Base-by-base conservation (phyloP, 2,113 vertebrate species). In the Nerophis ophidion region DNA sequence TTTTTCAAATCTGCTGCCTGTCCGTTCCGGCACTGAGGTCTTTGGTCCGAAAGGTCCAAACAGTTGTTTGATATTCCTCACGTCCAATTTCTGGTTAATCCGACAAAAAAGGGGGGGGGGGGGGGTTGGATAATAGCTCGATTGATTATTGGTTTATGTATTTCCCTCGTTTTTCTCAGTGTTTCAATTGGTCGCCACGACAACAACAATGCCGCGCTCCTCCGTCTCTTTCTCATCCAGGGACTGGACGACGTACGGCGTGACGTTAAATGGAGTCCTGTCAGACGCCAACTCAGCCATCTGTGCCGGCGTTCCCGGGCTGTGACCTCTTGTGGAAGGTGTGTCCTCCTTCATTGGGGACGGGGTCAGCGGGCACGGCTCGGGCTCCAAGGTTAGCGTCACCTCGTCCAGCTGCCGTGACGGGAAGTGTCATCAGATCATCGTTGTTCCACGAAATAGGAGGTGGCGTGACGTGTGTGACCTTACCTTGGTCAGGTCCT, bases 191-290 rank as follows among this genome's bases (percentile, higher is more conserved):
- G 87, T 88, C 1, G 81, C 83, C 38, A 84, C 73, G 1, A 74
- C 45, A 14, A 84, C 74, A 1, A 76, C 46, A 14, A 83, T 77
- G 4, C 81, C 68, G 45, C 71, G 83, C 1, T 87, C 82, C 14
- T 86, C 81, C 5, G 38, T 61, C 72, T 93, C 92, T 75, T 94
- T 93, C 78, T 94, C 92, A 44, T 95, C 95, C 63, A 93, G 88
- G 0, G 92, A 92, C 53, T 92, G 95, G 72, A 96, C 89, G 3
- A 93, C 86, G 33, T 93, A 94, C 48, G 95, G 93, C 16, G 92
- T 94, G 65, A 94, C 91, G 0, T 97, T 93, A 10, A 95, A 96
- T 55, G 92, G 87, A 79, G 89, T 94, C 72, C 93, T 89, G 75
- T 90, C 92, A 46, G 88, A 69, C 1, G 60, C 49, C 4, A 76